A percentile compares a stretch with the other conserved stretches of the same genome.
Conservation (phyloP, 2,113 vertebrate species). For the Alaudala cheleensis region DNA sequence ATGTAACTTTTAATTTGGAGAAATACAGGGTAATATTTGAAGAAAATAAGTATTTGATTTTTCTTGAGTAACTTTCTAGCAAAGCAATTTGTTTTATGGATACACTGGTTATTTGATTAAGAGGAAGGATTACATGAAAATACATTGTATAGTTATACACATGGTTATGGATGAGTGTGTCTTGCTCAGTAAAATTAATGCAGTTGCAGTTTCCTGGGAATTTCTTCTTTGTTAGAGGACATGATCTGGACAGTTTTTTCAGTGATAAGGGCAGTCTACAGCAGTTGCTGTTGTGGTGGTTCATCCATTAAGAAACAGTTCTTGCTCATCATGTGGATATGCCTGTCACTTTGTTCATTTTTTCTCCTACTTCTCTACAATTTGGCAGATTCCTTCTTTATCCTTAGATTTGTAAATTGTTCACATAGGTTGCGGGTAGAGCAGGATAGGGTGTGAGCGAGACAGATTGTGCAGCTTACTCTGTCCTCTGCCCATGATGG, state of each 20-base stretch:
- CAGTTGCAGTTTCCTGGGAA: not conserved
- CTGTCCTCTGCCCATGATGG: not conserved
- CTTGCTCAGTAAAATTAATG: not conserved
- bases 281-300: not conserved
- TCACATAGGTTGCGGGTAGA: not conserved
- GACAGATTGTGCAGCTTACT: too few species aligned
- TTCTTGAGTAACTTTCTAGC: not conserved
- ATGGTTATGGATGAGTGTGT: not conserved
- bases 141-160: not conserved
- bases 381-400: not conserved
- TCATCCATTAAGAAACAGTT: not conserved
- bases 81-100: not conserved
- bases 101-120: not conserved
- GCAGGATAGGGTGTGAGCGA: not conserved
- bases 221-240: not conserved
- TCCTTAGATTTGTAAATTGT: not conserved
- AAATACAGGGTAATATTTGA: not conserved
- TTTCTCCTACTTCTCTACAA: not conserved
- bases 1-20: not conserved
- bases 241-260: not conserved
- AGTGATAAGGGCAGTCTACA: not conserved
- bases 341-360: not conserved
- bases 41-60: not conserved
- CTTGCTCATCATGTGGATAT: not conserved
- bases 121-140: not conserved